Base-by-base conservation (phyloP, 1,140 invertebrate species). In the Drosophila pachea region DNA sequence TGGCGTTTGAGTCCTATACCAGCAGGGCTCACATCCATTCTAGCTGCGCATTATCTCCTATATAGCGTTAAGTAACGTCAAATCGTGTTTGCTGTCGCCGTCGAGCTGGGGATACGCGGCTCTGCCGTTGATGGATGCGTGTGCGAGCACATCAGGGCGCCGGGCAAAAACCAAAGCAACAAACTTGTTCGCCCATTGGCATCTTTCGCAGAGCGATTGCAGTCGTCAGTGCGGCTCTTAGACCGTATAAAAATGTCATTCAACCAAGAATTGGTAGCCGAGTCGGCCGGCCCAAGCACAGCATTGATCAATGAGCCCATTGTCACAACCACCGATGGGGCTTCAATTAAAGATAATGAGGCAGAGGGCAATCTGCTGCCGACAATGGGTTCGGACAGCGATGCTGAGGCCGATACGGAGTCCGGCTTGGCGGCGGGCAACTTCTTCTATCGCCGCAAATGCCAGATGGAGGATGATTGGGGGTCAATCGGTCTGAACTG, bases 401-500 rank as follows among this genome's bases (percentile, higher is more conserved):
- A 35, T 52, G n/a, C 38, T n/a, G 42, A 40, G 40, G 12, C 42
- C 63, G 36, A 36, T 9, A 56, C 47, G 8, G 65, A 58, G 16
- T 22, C 53, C 29, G 52, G 11, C 4, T 32, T 31, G 40, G 36
- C 31, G 29, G 14, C 65, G 16, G 54, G 53, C 7, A 75, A 81
- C 49, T 73, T 61, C 53, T 68, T 75, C 52, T 66, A 73, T 55
- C 62, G 66, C 7, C 74, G 65, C 55, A 81, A 77, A 47, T 84
- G 79, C 65, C 74, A 81, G 53, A 52, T 73, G 78, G 53, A 49
- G 38, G 79, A 84, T 62, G 75, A 81, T 58, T 84, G 74, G 79
- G 77, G 75, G 16, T 62, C 64, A 47, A 81, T 75, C 49, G 73
- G 79, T 42, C 47, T 81, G 40, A 84, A 84, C 65, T 84, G 79